Evolutionary conservation across 2,797 vertebrate species (phyloP).

Genomic region (Alosa sapidissima): DNA sequence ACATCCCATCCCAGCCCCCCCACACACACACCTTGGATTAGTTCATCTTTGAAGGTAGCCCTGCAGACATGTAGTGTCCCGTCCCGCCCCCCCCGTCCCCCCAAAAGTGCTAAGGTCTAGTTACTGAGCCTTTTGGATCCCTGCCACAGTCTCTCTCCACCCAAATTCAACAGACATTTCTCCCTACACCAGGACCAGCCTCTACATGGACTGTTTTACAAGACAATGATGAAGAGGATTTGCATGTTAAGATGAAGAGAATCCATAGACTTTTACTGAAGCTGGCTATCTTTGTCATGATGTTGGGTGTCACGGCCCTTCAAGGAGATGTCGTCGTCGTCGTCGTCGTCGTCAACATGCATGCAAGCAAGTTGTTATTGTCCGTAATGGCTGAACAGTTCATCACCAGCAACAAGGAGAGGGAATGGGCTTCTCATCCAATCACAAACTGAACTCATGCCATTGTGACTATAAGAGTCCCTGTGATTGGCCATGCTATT

Average conservation of each 20-base stretch:
- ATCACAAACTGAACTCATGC: background rate
- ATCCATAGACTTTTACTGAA: slow-evolving; percentile 7
- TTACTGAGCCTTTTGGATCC: background rate
- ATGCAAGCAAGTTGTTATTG: background rate
- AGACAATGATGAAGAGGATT: background rate
- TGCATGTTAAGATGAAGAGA: slow-evolving; percentile 4
- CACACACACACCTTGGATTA: background rate
- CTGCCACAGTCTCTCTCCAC: background rate
- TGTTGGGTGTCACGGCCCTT: background rate
- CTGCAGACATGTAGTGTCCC: background rate
- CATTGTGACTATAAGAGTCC: background rate
- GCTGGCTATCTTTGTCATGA: background rate
- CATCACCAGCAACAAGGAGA: background rate
- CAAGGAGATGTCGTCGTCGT: background rate
- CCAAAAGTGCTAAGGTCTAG: background rate
- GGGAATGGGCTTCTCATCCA: background rate
- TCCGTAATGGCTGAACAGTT: background rate
- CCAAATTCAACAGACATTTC: background rate
- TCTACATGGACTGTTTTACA: background rate
- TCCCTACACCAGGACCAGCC: background rate
- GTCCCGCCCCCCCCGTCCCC: background rate
- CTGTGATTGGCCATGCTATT: slow-evolving; percentile 14
- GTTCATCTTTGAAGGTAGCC: background rate
- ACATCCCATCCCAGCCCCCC: too few relatives aligned
- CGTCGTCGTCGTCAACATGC: background rate